Evolutionary conservation across 37 sponge, comb jelly and placozoan species (phyloP).

Genomic region (Hexactinellida sp.): DNA sequence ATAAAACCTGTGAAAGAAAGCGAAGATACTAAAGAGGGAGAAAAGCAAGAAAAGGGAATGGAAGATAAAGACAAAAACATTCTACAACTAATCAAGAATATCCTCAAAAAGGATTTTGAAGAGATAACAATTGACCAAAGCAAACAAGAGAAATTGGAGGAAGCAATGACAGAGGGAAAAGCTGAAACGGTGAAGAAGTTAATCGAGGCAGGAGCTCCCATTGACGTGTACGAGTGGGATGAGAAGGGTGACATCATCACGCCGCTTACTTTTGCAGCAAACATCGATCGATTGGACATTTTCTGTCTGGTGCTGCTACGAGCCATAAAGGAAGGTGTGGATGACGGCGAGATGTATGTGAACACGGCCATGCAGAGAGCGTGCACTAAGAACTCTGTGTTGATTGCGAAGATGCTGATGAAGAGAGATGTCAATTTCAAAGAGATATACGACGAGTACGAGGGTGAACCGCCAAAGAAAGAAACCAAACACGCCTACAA

Average conservation of each 20-base stretch:
- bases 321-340: neutral
- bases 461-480: neutral
- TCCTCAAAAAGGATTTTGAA: constrained; percentile 2
- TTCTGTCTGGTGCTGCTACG: neutral
- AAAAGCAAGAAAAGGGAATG: neutral
- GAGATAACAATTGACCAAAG: neutral
- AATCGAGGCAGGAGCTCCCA: neutral
- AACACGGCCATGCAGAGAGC: neutral
- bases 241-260: constrained; percentile 4
- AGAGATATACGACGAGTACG: neutral
- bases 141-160: neutral
- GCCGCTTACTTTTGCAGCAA: neutral
- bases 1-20: too few relatives aligned
- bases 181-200: constrained; percentile 4
- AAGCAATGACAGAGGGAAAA: neutral
- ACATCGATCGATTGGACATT: constrained; percentile 8
- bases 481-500: neutral
- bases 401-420: neutral
- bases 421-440: neutral
- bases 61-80: neutral
- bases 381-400: neutral
- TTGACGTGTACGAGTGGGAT: neutral
- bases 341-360: neutral
- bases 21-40: too few relatives aligned
- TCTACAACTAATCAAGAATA: neutral